Base-by-base conservation (phyloP, 2,797 vertebrate species). In the Babyrousa celebensis region DNA sequence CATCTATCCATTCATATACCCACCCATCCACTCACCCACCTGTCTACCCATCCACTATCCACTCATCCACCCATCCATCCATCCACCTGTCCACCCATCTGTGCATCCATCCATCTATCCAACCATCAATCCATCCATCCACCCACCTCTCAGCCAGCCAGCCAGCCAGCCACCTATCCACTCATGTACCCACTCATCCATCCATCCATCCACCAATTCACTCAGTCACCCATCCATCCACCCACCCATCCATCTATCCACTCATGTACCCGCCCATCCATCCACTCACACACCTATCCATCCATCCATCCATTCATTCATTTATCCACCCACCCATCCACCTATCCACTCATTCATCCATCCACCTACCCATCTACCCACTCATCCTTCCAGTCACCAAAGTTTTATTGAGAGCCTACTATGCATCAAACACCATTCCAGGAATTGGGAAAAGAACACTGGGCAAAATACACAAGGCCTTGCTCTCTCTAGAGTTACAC, bases 11-110 rank as follows among this genome's bases (percentile, higher is more conserved):
- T 6, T 25, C 1, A 72, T 0, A 5, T 2, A 71, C 0, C 7
- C 3, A 29, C 0, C 1, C 17, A 27, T 0, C 2, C 6, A 65
- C 0, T 2, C 12, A 43, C 1, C 11, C 2, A 89, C 0, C 3
- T 8, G 18, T 0, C 20, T 0, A 18, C 0, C 9, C 15, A 88
- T 18, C 58, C 25, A 72, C 15, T 23, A 56, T 0, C 27, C 12
- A 86, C 0, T 15, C 9, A 71, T 5, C 11, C 52, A n/a, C 0
- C 12, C 63, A 68, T 12, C 0, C 0, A 52, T 0, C 2, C 2
- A 84, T 0, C 14, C 12, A 18, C 0, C 5, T 9, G 40, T 0
- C 15, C 5, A 14, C 0, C 43, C 25, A 86, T 0, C 18, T 3
- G 74, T 1, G 9, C 2, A 86, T 0, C 25, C 14, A 56, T 0